These are phyloP conservation scores for Caenorhabditis sp. DNA, from an alignment of 2,888 invertebrate genomes.

Conservation along the genomic window DNA sequence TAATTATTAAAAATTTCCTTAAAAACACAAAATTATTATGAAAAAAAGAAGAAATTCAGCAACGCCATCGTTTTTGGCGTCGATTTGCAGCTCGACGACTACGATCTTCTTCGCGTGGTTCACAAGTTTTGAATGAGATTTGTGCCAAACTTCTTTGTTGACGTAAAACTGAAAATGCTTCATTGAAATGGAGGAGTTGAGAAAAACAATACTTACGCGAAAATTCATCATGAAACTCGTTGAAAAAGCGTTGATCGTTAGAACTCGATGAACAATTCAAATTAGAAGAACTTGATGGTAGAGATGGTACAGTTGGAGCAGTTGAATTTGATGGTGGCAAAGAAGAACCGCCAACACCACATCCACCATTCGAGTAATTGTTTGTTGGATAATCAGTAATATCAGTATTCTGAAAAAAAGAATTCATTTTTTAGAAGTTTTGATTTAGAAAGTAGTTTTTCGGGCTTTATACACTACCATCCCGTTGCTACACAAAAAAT, in stretches of 20 bases:
- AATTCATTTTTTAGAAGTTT: too few relatives aligned
- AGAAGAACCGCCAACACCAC: not conserved
- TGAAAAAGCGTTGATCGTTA: not conserved
- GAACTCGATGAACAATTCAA: not conserved
- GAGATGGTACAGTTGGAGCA: not conserved
- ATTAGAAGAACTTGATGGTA: not conserved
- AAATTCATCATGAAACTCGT: not conserved
- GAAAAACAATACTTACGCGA: not conserved
- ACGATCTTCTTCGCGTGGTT: slow-evolving; percentile 50
- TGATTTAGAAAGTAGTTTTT: too few relatives aligned
- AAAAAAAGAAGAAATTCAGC: not conserved
- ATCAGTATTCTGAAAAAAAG: not conserved
- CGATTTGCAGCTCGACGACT: slow-evolving; percentile 51
- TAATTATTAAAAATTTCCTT: not conserved
- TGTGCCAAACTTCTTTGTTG: slow-evolving; percentile 73
- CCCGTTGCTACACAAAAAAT: too few relatives aligned
- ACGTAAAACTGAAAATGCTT: slow-evolving; percentile 27
- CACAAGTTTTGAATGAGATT: slow-evolving; percentile 45
- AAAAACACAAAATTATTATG: not conserved
- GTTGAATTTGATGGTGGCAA: not conserved
- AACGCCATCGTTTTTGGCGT: slow-evolving; percentile 45
- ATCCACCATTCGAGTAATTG: not conserved
- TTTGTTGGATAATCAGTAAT: not conserved
- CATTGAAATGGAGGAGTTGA: not conserved
- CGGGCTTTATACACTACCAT: too few relatives aligned